Base-by-base conservation (phyloP, 2,113 vertebrate species). In the Zeus faber region DNA sequence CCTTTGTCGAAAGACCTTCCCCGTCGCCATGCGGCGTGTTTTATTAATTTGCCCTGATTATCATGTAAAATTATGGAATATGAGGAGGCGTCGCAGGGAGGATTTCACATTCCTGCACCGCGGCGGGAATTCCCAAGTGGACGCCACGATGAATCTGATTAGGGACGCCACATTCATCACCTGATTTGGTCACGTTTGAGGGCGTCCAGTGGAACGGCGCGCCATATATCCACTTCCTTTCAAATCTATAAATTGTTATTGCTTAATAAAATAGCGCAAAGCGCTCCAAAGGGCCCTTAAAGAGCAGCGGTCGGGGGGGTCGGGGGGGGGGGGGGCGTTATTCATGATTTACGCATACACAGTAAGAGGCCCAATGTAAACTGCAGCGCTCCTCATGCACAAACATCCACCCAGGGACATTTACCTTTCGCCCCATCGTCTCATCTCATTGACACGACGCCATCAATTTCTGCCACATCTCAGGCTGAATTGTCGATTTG, bases 381-480 rank as follows among this genome's bases (percentile, higher is more conserved):
- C 31, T 35, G 9, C 31, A 35, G 31, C 7, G 6, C 6, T 31
- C 6, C 11, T 11, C 31, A 13, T 81, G 72, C 66, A 74, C 76
- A 78, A 72, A 71, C 75, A 73, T 77, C 69, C 18, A 60, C 74
- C 55, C 54, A 14, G 59, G 70, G 77, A 76, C 80, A 66, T 77
- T 87, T 84, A 80, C 77, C 71, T 77, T 79, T 75, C 47, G 8
- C 56, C 64, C 67, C 62, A 69, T 77, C 57, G 79, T 80, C 79
- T 75, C 77, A 69, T 75, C 70, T 67, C 82, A 78, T 76, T 82
- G 85, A 85, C 72, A 70, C 71, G 10, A 6, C 55, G 52, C 72
- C 81, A 81, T 87, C 83, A 85, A 85, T 83, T 86, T 81, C 66
- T 67, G 55, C 71, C 43, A 62, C 65, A 61, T 72, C 71, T 80